Evolutionary conservation across 2,113 vertebrate genomes (phyloP), one percentile per base, ranked within the genome.

Genomic region (Etia nguti): DNA sequence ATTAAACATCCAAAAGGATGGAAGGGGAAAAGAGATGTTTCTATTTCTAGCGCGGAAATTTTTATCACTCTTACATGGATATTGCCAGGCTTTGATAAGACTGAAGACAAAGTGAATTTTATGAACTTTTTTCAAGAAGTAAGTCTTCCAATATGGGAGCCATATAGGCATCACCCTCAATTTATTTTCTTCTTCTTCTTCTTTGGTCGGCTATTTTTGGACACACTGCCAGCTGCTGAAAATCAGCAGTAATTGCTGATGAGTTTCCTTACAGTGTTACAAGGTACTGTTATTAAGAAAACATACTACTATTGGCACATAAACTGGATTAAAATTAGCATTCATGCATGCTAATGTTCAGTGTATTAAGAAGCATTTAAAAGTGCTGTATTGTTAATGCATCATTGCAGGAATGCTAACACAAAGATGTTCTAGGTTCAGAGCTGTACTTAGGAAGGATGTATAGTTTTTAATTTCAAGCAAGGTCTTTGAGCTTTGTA

Each of bases 21-120:
- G n/a, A 68, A 0, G 10, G 1, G 10, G 5, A 0, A 38, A 65
- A 38, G 7, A 38, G 20, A 38, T 22, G 4, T 22, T n/a, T 68
- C n/a, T 11, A 8, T n/a, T 38, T 24, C 29, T 10, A n/a, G 43
- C 3, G 22, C 41, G 55, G 15, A 34, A 11, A 20, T 20, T 50
- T 48, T 46, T 12, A 6, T 48, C 24, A n/a, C 2, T 43, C 29
- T 36, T 24, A 80, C 34, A 10, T 1, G 20, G 46, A 38, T 57
- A 0, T 46, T 46, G 36, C 31, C 22, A 13, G 8, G 2, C 1
- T 1, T 7, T 36, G 29, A 26, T 52, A n/a, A 79, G 31, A 62
- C n/a, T 62, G 43, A 54, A 50, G 6, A 29, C 70, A 77, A 75
- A 48, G 70, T 12, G 26, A 52, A 77, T 77, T 77, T 77, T 20